Conservation (phyloP, 1,140 invertebrate genomes). For the Adelges cooleyi region DNA sequence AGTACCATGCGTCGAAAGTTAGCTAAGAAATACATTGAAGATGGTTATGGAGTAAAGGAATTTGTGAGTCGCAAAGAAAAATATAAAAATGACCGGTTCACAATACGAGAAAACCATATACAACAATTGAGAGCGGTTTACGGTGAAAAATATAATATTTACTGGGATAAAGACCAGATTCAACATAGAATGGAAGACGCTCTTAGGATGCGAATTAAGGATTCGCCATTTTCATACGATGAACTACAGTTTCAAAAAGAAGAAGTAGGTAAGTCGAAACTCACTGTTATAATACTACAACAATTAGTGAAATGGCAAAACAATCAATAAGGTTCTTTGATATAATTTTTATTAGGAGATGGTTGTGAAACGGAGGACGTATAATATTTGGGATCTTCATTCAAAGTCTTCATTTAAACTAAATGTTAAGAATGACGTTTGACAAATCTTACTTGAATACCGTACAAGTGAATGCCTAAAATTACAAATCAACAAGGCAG, state of each 20-base stretch:
- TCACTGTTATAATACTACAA: too few relatives aligned
- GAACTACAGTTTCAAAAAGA: background rate
- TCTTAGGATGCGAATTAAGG: background rate
- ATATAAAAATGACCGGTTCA: background rate
- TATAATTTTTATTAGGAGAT: too few relatives aligned
- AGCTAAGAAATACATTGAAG: background rate
- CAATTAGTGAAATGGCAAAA: too few relatives aligned
- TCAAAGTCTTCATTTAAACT: too few relatives aligned
- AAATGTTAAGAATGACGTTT: too few relatives aligned
- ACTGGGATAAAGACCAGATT: background rate
- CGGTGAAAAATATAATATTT: background rate
- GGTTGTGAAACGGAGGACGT: too few relatives aligned
- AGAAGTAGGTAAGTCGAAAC: background rate
- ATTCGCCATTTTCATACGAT: background rate
- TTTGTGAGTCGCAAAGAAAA: background rate
- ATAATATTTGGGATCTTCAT: too few relatives aligned
- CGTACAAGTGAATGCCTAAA: too few relatives aligned
- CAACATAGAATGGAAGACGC: background rate
- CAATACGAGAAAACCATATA: background rate
- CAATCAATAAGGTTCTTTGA: too few relatives aligned
- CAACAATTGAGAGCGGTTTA: background rate
- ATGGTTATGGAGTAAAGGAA: conserved; percentile 9
- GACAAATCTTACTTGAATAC: too few relatives aligned
- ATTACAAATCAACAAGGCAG: too few relatives aligned
- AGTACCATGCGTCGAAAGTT: background rate